A percentile compares a stretch with the other conserved stretches of the same genome.
phyloP scores from a whole-genome alignment of 2,888 invertebrate species.

The Tetragonula carbonaria region DNA sequence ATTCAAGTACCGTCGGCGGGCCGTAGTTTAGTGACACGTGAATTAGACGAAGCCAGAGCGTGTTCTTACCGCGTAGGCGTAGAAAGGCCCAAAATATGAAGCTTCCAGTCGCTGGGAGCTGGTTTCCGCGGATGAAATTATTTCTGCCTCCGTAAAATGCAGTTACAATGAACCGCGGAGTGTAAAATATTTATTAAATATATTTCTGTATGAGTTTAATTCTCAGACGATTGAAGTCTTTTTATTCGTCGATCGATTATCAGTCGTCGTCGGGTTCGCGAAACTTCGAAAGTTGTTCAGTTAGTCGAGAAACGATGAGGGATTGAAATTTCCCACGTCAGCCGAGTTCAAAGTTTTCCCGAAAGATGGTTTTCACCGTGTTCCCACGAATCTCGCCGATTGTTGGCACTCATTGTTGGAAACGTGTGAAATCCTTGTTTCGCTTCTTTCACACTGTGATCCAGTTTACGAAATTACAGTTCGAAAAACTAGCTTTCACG shows the following conservation, averaged over 20 bases:
- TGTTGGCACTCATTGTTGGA: not conserved
- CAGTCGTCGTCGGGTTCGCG: not conserved
- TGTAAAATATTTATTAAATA: not conserved
- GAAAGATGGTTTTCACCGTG: not conserved
- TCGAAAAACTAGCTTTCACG: no score
- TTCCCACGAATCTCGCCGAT: not conserved
- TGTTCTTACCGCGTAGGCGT: not conserved
- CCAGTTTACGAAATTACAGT: no score
- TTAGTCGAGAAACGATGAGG: not conserved
- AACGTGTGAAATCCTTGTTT: not conserved
- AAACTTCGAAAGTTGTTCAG: not conserved
- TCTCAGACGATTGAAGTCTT: not conserved
- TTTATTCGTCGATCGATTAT: not conserved
- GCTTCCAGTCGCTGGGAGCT: not conserved
- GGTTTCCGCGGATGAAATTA: not conserved
- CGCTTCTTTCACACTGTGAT: no score
- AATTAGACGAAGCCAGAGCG: not conserved
- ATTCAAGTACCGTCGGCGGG: no score
- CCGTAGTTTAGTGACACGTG: no score
- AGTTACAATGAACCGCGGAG: not conserved
- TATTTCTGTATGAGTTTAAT: not conserved
- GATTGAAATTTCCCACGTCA: conserved; percentile 1
- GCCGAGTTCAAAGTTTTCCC: not conserved
- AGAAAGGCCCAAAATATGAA: not conserved
- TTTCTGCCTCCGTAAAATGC: not conserved